phyloP scores from a whole-genome alignment of 1,140 invertebrate species.

The Zaprionus lachaisei region DNA sequence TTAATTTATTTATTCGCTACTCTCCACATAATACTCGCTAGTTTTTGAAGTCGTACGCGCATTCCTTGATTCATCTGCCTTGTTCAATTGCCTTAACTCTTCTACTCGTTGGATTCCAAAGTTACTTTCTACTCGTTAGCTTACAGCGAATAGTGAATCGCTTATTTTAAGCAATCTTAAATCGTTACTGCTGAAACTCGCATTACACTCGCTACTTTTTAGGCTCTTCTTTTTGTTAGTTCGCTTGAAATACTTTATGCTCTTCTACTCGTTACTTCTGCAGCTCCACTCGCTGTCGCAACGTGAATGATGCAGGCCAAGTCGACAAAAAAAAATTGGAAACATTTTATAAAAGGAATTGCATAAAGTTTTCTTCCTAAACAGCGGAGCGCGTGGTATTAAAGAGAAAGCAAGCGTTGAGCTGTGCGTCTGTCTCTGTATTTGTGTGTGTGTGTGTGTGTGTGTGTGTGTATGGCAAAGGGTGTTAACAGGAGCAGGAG shows the following conservation, averaged over 20 bases:
- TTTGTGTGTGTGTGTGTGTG: background rate
- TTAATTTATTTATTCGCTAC: background rate
- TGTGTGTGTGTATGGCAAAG: background rate
- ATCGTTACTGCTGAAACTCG: background rate
- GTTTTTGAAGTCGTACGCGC: background rate
- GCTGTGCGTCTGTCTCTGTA: background rate
- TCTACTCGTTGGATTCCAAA: background rate
- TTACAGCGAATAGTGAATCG: background rate
- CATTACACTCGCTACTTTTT: background rate
- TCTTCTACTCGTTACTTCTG: background rate
- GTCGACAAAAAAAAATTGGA: conserved; percentile 47
- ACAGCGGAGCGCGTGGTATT: conserved; percentile 58
- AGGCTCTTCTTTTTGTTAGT: no score
- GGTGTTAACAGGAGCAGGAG: background rate
- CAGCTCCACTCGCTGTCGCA: background rate
- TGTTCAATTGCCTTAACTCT: no score
- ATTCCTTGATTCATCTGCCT: no score
- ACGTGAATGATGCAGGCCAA: conserved; percentile 52
- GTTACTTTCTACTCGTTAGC: background rate
- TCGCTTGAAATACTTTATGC: background rate
- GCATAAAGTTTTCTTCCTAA: conserved; percentile 68
- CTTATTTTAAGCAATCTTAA: background rate
- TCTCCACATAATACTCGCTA: background rate
- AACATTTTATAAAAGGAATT: conserved; percentile 79
- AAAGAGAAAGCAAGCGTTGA: conserved; percentile 45